These are phyloP conservation scores for Buathra laborator DNA, from an alignment of 2,888 invertebrate species.

Conservation along the genomic window DNA sequence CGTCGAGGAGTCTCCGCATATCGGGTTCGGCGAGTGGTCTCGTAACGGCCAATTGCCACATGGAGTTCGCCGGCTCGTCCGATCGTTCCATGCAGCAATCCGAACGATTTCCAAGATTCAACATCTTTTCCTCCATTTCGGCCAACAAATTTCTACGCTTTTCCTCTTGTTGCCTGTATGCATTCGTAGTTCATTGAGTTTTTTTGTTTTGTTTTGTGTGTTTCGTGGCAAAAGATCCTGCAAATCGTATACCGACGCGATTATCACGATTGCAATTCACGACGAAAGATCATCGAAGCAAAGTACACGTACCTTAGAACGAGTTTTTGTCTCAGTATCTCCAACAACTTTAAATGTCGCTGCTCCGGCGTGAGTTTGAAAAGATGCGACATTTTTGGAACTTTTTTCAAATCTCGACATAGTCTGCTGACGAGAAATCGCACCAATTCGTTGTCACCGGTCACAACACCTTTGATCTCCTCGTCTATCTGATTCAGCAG, in stretches of 20 bases:
- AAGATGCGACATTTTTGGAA: slow-evolving; percentile 70
- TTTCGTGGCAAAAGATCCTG: slow-evolving; percentile 28
- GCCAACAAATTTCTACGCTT: slow-evolving; percentile 70
- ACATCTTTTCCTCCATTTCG: slow-evolving; percentile 72
- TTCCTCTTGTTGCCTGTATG: slow-evolving; percentile 71
- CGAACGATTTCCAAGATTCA: slow-evolving; percentile 42
- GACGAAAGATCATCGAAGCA: background rate
- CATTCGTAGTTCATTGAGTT: slow-evolving; percentile 35
- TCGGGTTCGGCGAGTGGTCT: slow-evolving; percentile 68
- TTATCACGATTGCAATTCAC: slow-evolving; percentile 20
- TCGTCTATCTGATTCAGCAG: slow-evolving; percentile 84
- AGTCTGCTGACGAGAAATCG: slow-evolving; percentile 70
- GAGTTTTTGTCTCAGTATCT: slow-evolving; percentile 73
- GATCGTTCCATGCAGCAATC: slow-evolving; percentile 66
- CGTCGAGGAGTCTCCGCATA: slow-evolving; percentile 62
- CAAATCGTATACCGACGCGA: slow-evolving; percentile 28
- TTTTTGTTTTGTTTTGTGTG: slow-evolving; percentile 28
- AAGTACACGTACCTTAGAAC: slow-evolving; percentile 67
- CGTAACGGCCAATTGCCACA: slow-evolving; percentile 74
- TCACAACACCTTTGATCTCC: slow-evolving; percentile 83
- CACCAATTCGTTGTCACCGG: slow-evolving; percentile 70
- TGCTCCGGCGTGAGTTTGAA: slow-evolving; percentile 68
- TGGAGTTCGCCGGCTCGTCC: slow-evolving; percentile 69
- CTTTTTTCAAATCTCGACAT: slow-evolving; percentile 70
- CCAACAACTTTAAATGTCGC: slow-evolving; percentile 69